phyloP scores from a whole-genome alignment of 2,888 invertebrate genomes.

The Brassicogethes aeneus region DNA sequence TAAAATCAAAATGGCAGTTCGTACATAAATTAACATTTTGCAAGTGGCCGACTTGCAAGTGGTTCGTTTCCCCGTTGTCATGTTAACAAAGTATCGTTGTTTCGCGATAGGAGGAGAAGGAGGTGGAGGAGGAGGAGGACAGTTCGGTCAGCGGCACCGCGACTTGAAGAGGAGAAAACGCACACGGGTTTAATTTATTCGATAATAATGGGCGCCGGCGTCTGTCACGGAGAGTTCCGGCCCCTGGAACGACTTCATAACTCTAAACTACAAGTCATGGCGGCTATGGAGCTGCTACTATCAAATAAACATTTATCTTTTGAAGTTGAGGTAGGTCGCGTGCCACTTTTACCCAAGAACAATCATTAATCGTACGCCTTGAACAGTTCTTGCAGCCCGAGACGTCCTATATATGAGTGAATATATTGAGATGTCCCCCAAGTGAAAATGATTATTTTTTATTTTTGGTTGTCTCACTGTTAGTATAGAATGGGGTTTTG shows the following conservation, averaged over 20 bases:
- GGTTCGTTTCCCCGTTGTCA: conserved; percentile 4
- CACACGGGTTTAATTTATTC: conserved; percentile 17
- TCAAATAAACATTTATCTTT: conserved; percentile 31
- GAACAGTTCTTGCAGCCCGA: conserved; percentile 16
- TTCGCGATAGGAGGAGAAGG: background rate
- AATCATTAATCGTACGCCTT: conserved; percentile 26
- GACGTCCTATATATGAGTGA: too few species aligned
- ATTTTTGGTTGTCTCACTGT: too few species aligned
- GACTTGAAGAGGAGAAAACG: conserved; percentile 2
- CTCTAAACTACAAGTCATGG: conserved; percentile 27
- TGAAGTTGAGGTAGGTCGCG: conserved; percentile 30
- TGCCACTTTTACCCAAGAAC: conserved; percentile 24
- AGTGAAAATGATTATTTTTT: too few species aligned
- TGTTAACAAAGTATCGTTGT: conserved; percentile 8
- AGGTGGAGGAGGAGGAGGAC: conserved; percentile 2
- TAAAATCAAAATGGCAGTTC: too few species aligned
- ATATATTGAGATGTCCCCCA: too few species aligned
- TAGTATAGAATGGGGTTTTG: too few species aligned
- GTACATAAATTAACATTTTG: too few species aligned
- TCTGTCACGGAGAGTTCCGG: conserved; percentile 21
- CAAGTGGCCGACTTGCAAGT: too few species aligned
- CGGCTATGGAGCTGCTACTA: conserved; percentile 21
- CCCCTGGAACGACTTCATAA: conserved; percentile 25
- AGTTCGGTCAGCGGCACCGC: conserved; percentile 3
- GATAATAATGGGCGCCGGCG: conserved; percentile 21